Evolutionary conservation across 2,797 vertebrate species (phyloP), one percentile per base, ranked within the genome.

Genomic region (Poecilia picta): DNA sequence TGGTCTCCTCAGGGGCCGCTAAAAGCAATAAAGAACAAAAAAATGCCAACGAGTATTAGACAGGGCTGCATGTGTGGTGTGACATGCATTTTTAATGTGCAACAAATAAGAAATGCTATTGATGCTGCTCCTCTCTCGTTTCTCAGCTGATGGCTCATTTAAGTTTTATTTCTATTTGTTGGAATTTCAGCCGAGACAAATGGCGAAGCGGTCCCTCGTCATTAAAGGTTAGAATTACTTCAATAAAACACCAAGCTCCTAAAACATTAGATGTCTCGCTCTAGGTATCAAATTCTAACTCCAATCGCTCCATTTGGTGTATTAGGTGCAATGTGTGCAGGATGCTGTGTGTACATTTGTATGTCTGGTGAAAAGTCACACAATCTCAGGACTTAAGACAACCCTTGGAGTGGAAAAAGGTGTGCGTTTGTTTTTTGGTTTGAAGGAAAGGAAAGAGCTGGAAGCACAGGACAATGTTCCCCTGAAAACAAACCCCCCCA

Each of bases 1-100:
- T 80, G 33, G 72, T 79, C 90, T 95, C 94, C 90, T 82, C 36
- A 4, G 92, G 83, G 91, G 94, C 86, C 81, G 84, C 85, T 94
- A 87, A 83, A 83, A 81, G 88, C 91, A 90, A 87, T 91, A 94
- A 93, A 96, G 93, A 94, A 94, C 88, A 91, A 92, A 94, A 41
- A 94, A 90, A 28, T 89, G 86, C 86, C 84, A 81, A 86, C 75
- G 68, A 83, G 87, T 89, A 83, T 94, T 90, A 84, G 90, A 87
- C 78, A 10, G 78, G 81, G 84, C 90, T 86, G 88, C 86, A 82
- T 89, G 88, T 88, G 89, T 89, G 83, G 88, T 83, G 86, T 86
- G 86, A 59, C 94, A 93, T 95, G 88, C 89, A 95, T 95, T 94
- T 95, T 95, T 93, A 93, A 95, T 93, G 89, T 76, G 72, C 83